Evolutionary conservation across 2,113 vertebrate species (phyloP).

Genomic region (Bujurquina vittata): DNA sequence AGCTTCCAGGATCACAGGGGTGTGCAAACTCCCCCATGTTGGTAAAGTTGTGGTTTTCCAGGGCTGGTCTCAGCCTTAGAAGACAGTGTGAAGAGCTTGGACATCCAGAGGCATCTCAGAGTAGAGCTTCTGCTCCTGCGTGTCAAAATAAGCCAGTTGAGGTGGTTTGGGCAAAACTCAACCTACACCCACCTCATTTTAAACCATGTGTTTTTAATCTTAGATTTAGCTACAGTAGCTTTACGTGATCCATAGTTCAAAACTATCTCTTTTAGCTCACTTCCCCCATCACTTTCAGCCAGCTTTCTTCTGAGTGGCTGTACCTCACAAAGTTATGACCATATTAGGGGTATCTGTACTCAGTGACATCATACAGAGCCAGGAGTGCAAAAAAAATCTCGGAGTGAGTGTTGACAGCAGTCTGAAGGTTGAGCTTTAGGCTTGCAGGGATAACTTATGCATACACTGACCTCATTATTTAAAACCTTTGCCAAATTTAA

Average conservation of each 20-base stretch:
- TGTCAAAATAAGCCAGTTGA: not conserved
- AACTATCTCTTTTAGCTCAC: not conserved
- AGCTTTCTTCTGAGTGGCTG: not conserved
- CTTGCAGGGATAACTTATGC: not conserved
- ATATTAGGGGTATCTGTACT: not conserved
- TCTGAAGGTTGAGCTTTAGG: not conserved
- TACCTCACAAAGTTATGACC: not conserved
- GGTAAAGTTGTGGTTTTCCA: rapidly evolving
- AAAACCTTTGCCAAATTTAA: not conserved
- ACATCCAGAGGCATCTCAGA: not conserved
- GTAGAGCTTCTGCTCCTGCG: too few species aligned
- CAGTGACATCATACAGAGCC: not conserved
- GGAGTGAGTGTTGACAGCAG: not conserved
- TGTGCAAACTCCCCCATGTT: rapidly evolving
- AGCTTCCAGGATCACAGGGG: not conserved
- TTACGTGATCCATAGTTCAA: rapidly evolving
- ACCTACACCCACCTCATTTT: not conserved
- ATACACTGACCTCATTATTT: not conserved
- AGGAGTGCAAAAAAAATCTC: not conserved
- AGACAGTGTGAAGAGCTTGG: not conserved
- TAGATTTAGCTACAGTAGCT: not conserved
- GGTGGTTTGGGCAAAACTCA: rapidly evolving
- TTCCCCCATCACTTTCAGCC: rapidly evolving
- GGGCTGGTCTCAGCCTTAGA: not conserved
- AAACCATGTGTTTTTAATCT: not conserved